Percentiles rank a stretch among this genome's conserved stretches.
Conservation (phyloP, 2,797 vertebrate genomes). For the Tangara arthus region DNA sequence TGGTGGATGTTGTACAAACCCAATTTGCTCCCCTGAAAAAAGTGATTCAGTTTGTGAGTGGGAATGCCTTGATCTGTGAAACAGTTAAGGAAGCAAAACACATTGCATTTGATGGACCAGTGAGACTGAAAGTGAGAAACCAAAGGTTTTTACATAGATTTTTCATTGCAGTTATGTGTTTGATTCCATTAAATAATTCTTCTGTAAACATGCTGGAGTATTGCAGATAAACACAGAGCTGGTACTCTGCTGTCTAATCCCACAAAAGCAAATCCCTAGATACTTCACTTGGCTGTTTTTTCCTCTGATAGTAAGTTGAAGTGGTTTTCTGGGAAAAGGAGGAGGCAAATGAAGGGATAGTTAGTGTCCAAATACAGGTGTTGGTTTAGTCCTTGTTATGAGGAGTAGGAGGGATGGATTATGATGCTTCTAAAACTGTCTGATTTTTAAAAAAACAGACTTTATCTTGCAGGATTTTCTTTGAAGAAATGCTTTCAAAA, state of each 20-base stretch:
- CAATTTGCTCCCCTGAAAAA: conserved; percentile 79
- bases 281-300: neutral
- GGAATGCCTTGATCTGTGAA: conserved; percentile 90
- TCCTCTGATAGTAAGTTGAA: neutral
- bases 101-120: conserved; percentile 83
- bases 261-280: neutral
- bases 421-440: neutral
- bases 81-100: conserved; percentile 85
- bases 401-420: neutral
- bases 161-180: neutral
- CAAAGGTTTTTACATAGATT: neutral
- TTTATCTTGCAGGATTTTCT: neutral
- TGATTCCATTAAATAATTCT: neutral
- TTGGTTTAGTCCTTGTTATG: neutral
- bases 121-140: conserved; percentile 83
- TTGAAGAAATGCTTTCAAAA: neutral
- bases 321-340: neutral
- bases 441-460: neutral
- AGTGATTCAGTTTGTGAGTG: conserved; percentile 92
- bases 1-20: conserved; percentile 89
- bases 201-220: neutral
- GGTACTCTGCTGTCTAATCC: neutral
- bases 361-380: neutral
- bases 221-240: neutral
- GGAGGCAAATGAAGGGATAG: neutral